A percentile compares a stretch with the other conserved stretches of the same genome.
Evolutionary conservation across 2,888 invertebrate species (phyloP).

Genomic region (Drosophila falleni): DNA sequence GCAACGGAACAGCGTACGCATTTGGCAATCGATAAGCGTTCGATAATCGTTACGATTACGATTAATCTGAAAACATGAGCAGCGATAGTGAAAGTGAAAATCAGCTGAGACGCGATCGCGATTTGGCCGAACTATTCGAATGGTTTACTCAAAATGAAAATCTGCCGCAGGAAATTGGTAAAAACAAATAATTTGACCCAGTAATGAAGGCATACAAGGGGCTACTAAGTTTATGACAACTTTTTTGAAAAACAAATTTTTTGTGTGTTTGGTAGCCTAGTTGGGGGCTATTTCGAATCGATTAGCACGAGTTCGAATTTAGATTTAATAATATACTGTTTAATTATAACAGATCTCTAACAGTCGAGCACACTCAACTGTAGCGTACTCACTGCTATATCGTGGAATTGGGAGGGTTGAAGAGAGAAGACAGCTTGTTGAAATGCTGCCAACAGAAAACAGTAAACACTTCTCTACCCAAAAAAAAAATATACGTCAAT

Average conservation of each 20-base stretch:
- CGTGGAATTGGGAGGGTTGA: not conserved
- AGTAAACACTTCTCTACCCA: constrained; percentile 19
- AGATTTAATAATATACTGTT: no score
- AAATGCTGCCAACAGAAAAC: constrained; percentile 36
- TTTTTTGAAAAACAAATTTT: no score
- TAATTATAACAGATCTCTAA: not conserved
- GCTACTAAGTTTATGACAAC: not conserved
- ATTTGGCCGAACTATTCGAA: constrained; percentile 66
- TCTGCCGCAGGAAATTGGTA: constrained; percentile 80
- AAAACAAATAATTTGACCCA: constrained; percentile 17
- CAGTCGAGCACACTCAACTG: not conserved
- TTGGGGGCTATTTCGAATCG: no score
- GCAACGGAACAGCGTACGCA: constrained; percentile 49
- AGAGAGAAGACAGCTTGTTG: constrained; percentile 1
- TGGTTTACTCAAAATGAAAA: constrained; percentile 78
- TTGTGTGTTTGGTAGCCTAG: no score
- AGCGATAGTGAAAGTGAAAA: constrained; percentile 45
- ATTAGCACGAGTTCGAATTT: no score
- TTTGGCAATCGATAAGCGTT: constrained; percentile 33
- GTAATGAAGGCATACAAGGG: not conserved
- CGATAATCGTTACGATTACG: constrained; percentile 46
- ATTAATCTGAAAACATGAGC: constrained; percentile 41
- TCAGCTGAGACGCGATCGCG: constrained; percentile 68
- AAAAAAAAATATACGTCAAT: constrained; percentile 21
- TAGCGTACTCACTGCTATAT: not conserved